phyloP scores from a whole-genome alignment of 2,113 vertebrate species.

The Menura novaehollandiae region DNA sequence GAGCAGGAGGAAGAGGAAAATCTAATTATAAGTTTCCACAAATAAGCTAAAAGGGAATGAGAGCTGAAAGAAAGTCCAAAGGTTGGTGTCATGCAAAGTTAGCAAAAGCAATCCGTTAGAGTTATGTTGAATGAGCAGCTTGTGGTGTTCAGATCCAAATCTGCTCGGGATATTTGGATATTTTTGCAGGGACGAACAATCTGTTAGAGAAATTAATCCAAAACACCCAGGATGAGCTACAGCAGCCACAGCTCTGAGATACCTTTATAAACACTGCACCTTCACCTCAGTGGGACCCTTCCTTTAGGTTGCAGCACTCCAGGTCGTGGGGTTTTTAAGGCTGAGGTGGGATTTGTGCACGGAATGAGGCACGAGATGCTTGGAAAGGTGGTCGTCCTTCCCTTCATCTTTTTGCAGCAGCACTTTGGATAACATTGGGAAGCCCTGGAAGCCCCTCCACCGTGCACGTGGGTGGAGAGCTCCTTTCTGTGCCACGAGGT shows the following conservation, averaged over 20 bases:
- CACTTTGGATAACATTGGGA: background rate
- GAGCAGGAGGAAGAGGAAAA: slow-evolving; percentile 50
- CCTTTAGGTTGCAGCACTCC: background rate
- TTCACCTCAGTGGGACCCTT: background rate
- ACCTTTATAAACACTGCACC: background rate
- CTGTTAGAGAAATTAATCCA: background rate
- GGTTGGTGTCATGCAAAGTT: slow-evolving; percentile 19
- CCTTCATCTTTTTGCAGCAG: background rate
- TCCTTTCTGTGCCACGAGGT: background rate
- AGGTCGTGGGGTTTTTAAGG: background rate
- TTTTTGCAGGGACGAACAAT: background rate
- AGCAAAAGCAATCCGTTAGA: background rate
- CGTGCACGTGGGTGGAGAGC: background rate
- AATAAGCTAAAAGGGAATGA: slow-evolving; percentile 49
- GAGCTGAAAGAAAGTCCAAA: slow-evolving; percentile 33
- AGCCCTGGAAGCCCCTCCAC: background rate
- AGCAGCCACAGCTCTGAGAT: background rate
- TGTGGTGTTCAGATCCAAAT: background rate
- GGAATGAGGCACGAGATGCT: background rate
- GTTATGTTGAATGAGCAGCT: background rate
- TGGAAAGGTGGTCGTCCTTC: background rate
- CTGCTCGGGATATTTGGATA: background rate
- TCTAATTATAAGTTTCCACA: slow-evolving; percentile 66
- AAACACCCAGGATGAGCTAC: background rate
- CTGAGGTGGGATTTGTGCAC: background rate